Conservation (phyloP, 2,113 vertebrate genomes). For the Ochotona princeps region DNA sequence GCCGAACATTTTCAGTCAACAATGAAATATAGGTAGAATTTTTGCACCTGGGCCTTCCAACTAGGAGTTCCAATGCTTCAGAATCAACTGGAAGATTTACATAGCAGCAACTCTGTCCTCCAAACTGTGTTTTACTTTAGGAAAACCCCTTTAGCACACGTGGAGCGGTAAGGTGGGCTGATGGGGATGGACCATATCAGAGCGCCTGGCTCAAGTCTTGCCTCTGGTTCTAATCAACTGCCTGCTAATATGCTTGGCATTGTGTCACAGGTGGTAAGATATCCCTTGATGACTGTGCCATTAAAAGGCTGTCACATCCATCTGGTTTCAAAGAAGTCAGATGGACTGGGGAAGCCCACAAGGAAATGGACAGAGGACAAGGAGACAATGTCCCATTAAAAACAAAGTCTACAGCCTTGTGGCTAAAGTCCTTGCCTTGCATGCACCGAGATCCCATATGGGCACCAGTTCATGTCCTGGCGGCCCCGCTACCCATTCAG, state of each 20-base stretch:
- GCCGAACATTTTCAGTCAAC: neutral
- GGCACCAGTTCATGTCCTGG: no score
- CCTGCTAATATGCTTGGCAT: no score
- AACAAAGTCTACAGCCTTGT: no score
- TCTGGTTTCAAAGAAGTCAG: neutral
- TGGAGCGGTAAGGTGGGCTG: neutral
- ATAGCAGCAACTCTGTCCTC: neutral
- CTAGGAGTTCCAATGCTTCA: accelerated
- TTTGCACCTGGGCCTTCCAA: neutral
- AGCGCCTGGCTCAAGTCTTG: no score
- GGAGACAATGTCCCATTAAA: neutral
- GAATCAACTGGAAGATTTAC: neutral
- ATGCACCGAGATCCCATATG: no score
- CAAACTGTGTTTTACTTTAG: neutral
- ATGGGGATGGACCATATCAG: no score
- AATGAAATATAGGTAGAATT: neutral
- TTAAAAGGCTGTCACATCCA: accelerated
- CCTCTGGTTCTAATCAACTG: no score
- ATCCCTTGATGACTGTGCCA: no score
- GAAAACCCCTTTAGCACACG: neutral
- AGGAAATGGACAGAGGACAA: neutral
- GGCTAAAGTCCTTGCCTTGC: no score
- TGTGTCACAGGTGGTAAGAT: neutral
- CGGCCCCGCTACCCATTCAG: no score
- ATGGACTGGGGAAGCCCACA: no score